Percentiles rank a stretch among this genome's conserved stretches.
Evolutionary conservation across 2,888 invertebrate genomes (phyloP).

Genomic region (Xiphydria camelus): DNA sequence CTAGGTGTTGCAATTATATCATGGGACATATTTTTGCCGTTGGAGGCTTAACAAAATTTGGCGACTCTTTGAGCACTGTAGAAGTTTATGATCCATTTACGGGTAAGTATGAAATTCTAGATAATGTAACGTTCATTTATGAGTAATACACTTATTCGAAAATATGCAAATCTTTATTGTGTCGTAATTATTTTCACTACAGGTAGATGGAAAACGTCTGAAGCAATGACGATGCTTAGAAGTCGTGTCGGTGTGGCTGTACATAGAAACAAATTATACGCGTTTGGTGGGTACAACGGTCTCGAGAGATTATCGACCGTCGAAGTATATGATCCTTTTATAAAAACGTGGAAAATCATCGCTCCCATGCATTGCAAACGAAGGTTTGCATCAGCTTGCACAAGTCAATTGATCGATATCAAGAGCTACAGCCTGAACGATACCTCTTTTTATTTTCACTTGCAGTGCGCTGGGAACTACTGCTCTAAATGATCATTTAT

Average conservation of each 20-base stretch:
- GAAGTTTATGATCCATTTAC: constrained; percentile 78
- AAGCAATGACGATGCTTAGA: constrained; percentile 82
- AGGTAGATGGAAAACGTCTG: constrained; percentile 74
- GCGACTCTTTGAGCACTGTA: constrained; percentile 81
- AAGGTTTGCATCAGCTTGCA: constrained; percentile 60
- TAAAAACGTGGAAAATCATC: constrained; percentile 75
- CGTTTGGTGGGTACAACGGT: constrained; percentile 86
- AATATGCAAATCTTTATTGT: too few species aligned
- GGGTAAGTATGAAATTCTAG: too few species aligned
- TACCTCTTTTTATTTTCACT: too few species aligned
- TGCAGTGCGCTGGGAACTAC: constrained; percentile 79
- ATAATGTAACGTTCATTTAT: not conserved
- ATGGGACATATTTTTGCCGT: constrained; percentile 85
- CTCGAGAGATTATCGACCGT: constrained; percentile 77
- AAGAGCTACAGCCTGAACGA: too few species aligned
- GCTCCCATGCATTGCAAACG: constrained; percentile 79
- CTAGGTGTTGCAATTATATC: constrained; percentile 73
- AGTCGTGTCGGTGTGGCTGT: constrained; percentile 85
- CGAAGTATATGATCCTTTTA: constrained; percentile 79
- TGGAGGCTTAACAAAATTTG: constrained; percentile 81
- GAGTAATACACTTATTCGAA: not conserved
- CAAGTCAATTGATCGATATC: not conserved
- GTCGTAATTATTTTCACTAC: constrained; percentile 35
- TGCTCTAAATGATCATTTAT: constrained; percentile 76
- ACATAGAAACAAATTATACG: constrained; percentile 74